Conservation (phyloP, 92 coral and sea anemone genomes). For the Muricea muricata region DNA sequence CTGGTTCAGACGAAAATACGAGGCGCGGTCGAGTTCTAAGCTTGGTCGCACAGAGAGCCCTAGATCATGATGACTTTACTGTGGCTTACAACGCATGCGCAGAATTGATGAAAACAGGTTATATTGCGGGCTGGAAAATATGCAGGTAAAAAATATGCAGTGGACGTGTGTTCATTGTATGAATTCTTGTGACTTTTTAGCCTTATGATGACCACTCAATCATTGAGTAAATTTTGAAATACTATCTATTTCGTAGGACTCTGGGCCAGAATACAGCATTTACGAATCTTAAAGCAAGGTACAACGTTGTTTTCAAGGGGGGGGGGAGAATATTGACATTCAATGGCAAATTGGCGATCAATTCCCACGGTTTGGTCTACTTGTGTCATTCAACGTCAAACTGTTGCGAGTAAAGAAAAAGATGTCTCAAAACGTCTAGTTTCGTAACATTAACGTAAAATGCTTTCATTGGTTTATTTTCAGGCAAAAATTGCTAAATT, state of each 20-base stretch:
- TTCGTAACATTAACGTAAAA: no score
- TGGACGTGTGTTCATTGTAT: no score
- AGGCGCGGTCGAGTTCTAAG: constrained; percentile 86
- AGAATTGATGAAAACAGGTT: constrained; percentile 71
- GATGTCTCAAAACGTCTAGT: no score
- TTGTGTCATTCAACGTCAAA: no score
- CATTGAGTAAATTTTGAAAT: neutral
- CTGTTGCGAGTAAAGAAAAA: no score
- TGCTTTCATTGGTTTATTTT: constrained; percentile 8
- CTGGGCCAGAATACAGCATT: constrained; percentile 16
- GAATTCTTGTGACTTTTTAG: no score
- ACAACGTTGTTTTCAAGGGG: neutral
- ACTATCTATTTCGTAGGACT: constrained; percentile 6
- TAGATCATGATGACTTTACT: constrained; percentile 61
- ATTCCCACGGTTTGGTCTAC: no score
- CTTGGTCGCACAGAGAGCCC: constrained; percentile 80
- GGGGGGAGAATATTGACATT: no score
- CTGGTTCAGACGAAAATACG: constrained; percentile 80
- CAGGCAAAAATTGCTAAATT: constrained; percentile 83
- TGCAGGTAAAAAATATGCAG: constrained; percentile 96
- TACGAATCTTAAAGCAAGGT: constrained; percentile 25
- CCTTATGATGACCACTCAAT: no score
- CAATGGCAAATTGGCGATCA: no score
- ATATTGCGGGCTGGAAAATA: constrained; percentile 77
- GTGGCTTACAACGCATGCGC: constrained; percentile 76